Base-by-base conservation (phyloP, 1,140 invertebrate genomes). In the Cyclina sinensis region DNA sequence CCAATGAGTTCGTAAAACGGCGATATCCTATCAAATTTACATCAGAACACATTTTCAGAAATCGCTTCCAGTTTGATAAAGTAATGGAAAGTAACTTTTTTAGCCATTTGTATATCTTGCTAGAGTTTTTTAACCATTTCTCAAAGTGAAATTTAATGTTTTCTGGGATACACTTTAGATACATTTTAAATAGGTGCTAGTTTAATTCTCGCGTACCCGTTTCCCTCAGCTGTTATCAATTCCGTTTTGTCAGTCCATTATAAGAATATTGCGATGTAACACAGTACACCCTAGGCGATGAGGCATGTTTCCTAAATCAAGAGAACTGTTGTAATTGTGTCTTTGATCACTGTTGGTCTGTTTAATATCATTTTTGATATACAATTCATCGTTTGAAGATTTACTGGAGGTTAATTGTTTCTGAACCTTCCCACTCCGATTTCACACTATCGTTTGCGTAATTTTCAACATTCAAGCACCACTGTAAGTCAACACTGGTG, bases 261-360 rank as follows among this genome's bases (percentile, higher is more conserved):
- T 18, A 11, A 35, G 59, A 12, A 16, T 65, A 35, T 65, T 5
- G 59, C n/a, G 32, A 70, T 35, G 37, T 70, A 3, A 35, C 35
- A 39, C 65, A 21, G 32, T 39, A 11, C 32, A 37, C 65, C 11
- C 30, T 18, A 27, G 32, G 35, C 27, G 65, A 70, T 70, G 65
- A 70, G 14, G 21, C 65, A 70, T 35, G 32, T 70, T 39, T 70
- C 65, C 65, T 70, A 70, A 70, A 37, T 70, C 32, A 70, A 70
- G 27, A 37, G 11, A 16, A 5, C 32, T 70, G 32, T 32, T 37
- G 32, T 70, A 70, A 70, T 37, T 35, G 30, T 27, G 65, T 21
- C 65, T 70, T 70, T 70, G 65, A 70, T 70, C 65, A 70, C 4
- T 21, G 16, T 7, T 27, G 32, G 35, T 27, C 30, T 70, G 65